Evolutionary conservation across 2,888 invertebrate genomes (phyloP), one percentile per base, ranked within the genome.

Genomic region (Gymnoscelis rufifasciata): DNA sequence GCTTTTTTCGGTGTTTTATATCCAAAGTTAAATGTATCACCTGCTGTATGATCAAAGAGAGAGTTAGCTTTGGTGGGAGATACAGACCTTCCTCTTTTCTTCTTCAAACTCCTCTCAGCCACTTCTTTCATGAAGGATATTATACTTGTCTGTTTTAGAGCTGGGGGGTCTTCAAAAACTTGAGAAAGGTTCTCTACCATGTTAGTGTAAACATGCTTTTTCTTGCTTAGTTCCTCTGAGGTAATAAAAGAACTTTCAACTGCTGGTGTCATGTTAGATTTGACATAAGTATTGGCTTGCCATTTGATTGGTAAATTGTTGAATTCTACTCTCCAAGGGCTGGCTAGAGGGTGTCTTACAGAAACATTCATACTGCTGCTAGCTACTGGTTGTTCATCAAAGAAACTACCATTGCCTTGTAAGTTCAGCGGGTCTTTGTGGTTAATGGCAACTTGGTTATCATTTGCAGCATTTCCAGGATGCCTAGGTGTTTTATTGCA

Each of bases 201-300:
- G 45, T 83, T 78, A 8, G 86, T 86, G 50, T 86, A 88, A 1
- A 88, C 81, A 80, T 87, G 84, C 64, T 81, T 84, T 60, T 78
- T 84, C 51, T 71, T 81, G 10, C 52, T 59, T 8, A 57, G 59
- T 19, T 78, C 78, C 58, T 73, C 72, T 33, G 72, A 62, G 47
- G 78, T 77, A 0, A 86, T 71, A 43, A 82, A 88, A 3, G 88
- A 88, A 43, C 78, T 72, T 51, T 88, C 88, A 11, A 86, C 74
- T 7, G 89, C 84, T 29, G 89, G 89, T 31, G 89, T 89, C 89
- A 89, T 87, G 47, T 88, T 83, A 6, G 88, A 54, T 56, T 89
- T 89, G 0, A 88, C 71, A 64, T 87, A 83, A 4, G 82, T 72
- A 49, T 88, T 83, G 3, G 68, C 74, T 44, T 76, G 84, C 88